Conservation (phyloP, 2,888 invertebrate genomes). For the Leptarthrus brevirostris region DNA sequence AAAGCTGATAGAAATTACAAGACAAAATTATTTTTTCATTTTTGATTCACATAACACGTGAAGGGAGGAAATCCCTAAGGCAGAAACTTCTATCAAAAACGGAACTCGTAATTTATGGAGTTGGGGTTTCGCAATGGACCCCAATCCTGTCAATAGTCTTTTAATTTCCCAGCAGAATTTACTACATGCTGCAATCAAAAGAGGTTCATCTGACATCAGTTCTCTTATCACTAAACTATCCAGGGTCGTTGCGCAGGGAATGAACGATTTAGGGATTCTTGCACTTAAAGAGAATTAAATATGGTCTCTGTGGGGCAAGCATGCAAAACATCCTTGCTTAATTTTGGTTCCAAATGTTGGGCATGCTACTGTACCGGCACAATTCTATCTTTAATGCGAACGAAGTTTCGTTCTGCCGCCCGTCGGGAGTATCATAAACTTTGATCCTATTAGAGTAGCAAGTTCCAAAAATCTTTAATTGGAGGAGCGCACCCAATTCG, state of each 20-base stretch:
- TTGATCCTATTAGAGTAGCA: conserved; percentile 23
- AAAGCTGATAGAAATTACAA: not conserved
- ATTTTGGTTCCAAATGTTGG: not conserved
- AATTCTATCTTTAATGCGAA: conserved; percentile 33
- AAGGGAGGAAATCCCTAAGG: conserved; percentile 8
- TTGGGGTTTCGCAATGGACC: conserved; percentile 6
- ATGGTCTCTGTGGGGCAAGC: conserved; percentile 24
- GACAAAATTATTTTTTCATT: conserved; percentile 1
- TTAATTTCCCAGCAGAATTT: conserved; percentile 29
- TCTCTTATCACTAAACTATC: not conserved
- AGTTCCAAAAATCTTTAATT: conserved; percentile 14
- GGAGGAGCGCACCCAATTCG: not conserved
- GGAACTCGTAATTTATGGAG: not conserved
- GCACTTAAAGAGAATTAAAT: conserved; percentile 40
- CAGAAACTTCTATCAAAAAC: conserved; percentile 5
- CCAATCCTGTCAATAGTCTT: conserved; percentile 31
- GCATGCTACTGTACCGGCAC: conserved; percentile 10
- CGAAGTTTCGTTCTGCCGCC: conserved; percentile 11
- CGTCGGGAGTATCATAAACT: not conserved
- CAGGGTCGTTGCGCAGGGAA: not conserved
- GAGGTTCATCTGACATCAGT: conserved; percentile 1
- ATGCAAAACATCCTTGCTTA: not conserved
- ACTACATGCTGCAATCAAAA: conserved; percentile 14
- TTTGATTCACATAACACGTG: conserved; percentile 9
- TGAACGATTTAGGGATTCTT: conserved; percentile 25